A percentile compares a stretch with the other conserved stretches of the same genome.
phyloP scores from a whole-genome alignment of 2,797 vertebrate species.

The Ceyx erithaca region DNA sequence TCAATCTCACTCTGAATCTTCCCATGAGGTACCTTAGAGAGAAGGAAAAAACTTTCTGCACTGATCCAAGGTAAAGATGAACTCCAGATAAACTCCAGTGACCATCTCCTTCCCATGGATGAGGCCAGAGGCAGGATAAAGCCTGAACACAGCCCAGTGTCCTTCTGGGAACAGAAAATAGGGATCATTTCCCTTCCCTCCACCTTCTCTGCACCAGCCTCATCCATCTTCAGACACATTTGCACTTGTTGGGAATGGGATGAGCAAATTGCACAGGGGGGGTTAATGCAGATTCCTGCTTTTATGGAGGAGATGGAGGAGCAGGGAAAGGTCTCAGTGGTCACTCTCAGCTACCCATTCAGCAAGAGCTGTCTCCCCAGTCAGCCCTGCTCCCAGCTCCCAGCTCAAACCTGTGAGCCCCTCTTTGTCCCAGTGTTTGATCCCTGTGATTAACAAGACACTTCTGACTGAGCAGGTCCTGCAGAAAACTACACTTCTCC shows the following conservation, averaged over 20 bases:
- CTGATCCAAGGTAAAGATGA: background rate
- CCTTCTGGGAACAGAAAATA: background rate
- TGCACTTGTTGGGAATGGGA: rapidly evolving
- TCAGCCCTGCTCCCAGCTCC: background rate
- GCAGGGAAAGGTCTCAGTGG: background rate
- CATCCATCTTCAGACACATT: background rate
- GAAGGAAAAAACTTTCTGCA: background rate
- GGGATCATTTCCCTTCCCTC: background rate
- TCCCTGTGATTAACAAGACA: constrained; percentile 45
- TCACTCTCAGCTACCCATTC: background rate
- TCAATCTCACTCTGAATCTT: background rate
- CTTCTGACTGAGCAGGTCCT: constrained; percentile 13
- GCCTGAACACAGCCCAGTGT: background rate
- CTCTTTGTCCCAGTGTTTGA: background rate
- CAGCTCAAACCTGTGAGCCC: background rate
- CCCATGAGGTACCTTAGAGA: background rate
- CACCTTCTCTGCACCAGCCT: background rate
- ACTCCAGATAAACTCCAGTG: background rate
- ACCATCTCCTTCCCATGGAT: background rate
- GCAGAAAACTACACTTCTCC: constrained; percentile 53
- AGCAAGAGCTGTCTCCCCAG: background rate
- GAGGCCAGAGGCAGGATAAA: background rate
- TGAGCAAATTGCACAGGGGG: background rate
- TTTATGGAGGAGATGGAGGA: background rate
- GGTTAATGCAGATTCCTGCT: rapidly evolving